Evolutionary conservation across 2,113 vertebrate genomes (phyloP), one percentile per base, ranked within the genome.

Genomic region (Meriones unguiculatus): DNA sequence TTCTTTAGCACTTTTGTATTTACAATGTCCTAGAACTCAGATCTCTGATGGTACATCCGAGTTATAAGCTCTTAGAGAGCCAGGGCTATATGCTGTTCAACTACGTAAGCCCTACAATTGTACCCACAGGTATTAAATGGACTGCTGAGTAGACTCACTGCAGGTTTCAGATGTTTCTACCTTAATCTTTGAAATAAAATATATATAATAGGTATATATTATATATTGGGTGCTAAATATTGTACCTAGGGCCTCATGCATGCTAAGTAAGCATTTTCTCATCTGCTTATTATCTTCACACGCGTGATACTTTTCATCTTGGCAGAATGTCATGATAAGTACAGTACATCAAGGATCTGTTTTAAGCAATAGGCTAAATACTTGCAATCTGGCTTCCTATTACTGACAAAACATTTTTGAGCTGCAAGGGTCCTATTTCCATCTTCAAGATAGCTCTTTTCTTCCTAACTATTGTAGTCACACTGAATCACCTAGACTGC

Each of bases 81-180:
- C 32, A 87, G 15, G 18, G 38, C 78, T 64, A 72, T 15, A 11
- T 32, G 14, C 52, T 88, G 64, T 85, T 89, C 9, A 70, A 87
- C 11, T 94, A 86, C 24, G 28, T 35, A 13, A 15, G 77, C n/a
- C 30, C 35, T 75, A 22, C 5, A 92, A 28, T 70, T 75, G 77
- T 41, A 4, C 57, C 82, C 8, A 41, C 3, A 84, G 7, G 50
- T 46, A 92, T 46, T 95, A 77, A 41, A 35, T 59, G 76, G 92
- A 65, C 13, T 70, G 6, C 10, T 75, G 35, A 91, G 62, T 35
- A 25, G 30, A 90, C 35, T 88, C 41, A 94, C 32, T 93, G 2
- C 20, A 41, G 73, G 96, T 91, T 93, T 91, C 69, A 93, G 69
- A 86, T 76, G 38, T 87, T 89, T 94, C 84, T 81, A 84, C 59